Evolutionary conservation across 2,113 vertebrate genomes (phyloP).

Genomic region (Strix uralensis): DNA sequence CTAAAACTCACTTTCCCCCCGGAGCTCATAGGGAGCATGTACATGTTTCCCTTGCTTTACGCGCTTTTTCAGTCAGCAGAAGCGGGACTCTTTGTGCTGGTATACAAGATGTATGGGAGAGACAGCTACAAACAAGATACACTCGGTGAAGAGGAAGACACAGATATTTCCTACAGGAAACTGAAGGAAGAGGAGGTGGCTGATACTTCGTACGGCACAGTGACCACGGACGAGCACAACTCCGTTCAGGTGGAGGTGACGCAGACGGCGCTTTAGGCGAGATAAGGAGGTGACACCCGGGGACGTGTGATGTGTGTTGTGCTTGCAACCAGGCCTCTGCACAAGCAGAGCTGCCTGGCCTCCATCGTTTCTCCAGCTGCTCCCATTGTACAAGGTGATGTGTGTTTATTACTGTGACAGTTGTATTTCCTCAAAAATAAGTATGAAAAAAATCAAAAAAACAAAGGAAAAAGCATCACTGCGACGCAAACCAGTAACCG

Average conservation of each 20-base stretch:
- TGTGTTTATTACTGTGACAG: neutral
- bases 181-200: conserved; percentile 89
- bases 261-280: conserved; percentile 56
- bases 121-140: conserved; percentile 84
- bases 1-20: conserved; percentile 95
- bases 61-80: conserved; percentile 95
- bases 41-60: conserved; percentile 96
- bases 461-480: neutral
- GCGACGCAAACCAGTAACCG: accelerated
- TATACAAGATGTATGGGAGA: conserved; percentile 86
- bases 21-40: conserved; percentile 90
- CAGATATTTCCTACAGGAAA: conserved; percentile 88
- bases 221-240: conserved; percentile 78
- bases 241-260: conserved; percentile 76
- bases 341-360: accelerated
- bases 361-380: neutral
- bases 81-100: conserved; percentile 90
- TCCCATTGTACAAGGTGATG: conserved; percentile 9
- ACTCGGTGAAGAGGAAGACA: conserved; percentile 79
- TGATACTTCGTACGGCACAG: conserved; percentile 87
- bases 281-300: neutral
- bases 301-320: neutral
- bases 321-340: neutral
- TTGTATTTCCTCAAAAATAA: neutral
- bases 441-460: no score